Conservation (phyloP, 2,113 vertebrate species). For the Psittacara wagleri region DNA sequence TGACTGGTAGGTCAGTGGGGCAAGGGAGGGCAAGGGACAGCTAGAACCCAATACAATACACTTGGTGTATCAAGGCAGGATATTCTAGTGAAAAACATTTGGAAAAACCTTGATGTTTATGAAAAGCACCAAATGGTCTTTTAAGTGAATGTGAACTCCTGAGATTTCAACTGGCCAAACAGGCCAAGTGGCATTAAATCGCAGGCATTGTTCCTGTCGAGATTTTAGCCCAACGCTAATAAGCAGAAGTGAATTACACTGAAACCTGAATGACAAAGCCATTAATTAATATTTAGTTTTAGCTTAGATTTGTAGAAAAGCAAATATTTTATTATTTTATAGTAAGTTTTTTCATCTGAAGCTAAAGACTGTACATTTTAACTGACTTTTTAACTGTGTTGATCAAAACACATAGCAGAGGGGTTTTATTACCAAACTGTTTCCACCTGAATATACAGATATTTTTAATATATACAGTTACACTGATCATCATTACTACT, state of each 20-base stretch:
- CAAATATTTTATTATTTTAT: neutral
- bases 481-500: neutral
- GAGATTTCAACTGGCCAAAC: neutral
- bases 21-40: neutral
- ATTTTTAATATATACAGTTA: neutral
- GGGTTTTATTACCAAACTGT: neutral
- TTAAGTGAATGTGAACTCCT: neutral
- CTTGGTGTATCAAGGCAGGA: neutral
- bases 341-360: neutral
- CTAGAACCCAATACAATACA: neutral
- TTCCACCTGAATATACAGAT: neutral
- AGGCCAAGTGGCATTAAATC: neutral
- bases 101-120: neutral
- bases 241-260: neutral
- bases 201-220: neutral
- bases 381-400: neutral
- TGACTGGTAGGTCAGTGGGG: neutral
- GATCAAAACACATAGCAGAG: neutral
- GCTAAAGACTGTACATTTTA: neutral
- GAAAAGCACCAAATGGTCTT: neutral
- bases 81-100: neutral
- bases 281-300: neutral
- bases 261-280: neutral
- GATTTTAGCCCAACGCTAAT: neutral
- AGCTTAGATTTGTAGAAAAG: neutral